These are phyloP conservation scores for Recurvirostra avosetta DNA, from an alignment of 2,113 vertebrate genomes.

Conservation along the genomic window DNA sequence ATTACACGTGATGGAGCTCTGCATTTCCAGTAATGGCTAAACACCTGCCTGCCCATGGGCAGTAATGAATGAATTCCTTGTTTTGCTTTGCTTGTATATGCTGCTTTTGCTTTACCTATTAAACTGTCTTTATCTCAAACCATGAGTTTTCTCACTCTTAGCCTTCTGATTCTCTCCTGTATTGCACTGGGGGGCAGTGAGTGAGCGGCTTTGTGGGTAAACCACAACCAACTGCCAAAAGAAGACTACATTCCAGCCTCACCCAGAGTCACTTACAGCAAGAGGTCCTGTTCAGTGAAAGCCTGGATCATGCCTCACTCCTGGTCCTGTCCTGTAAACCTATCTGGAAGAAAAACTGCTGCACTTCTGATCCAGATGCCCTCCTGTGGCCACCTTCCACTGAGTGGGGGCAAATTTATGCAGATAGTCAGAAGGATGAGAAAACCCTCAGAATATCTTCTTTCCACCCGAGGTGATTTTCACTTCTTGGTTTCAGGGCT, in stretches of 20 bases:
- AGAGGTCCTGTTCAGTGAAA: too few relatives aligned
- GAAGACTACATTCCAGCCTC: background rate
- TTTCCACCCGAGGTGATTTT: background rate
- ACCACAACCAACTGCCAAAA: background rate
- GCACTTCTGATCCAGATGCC: background rate
- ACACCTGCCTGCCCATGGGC: too few relatives aligned
- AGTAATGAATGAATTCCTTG: too few relatives aligned
- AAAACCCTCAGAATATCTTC: background rate
- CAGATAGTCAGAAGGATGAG: background rate
- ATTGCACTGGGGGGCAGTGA: background rate
- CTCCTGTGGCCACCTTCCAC: background rate
- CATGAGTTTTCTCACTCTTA: too few relatives aligned
- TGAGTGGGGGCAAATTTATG: background rate
- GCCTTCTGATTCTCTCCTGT: too few relatives aligned
- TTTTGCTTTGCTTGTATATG: too few relatives aligned
- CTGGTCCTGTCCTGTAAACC: background rate
- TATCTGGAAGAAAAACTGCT: background rate
- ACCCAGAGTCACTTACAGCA: background rate
- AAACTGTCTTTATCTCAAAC: too few relatives aligned
- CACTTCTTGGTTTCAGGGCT: background rate
- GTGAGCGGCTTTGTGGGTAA: background rate
- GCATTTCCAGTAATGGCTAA: too few relatives aligned
- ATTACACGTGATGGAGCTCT: too few relatives aligned
- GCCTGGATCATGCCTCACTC: background rate
- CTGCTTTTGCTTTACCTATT: too few relatives aligned